Evolutionary conservation across 1,140 invertebrate species (phyloP), one percentile per base, ranked within the genome.

Genomic region (Drosophila erecta): DNA sequence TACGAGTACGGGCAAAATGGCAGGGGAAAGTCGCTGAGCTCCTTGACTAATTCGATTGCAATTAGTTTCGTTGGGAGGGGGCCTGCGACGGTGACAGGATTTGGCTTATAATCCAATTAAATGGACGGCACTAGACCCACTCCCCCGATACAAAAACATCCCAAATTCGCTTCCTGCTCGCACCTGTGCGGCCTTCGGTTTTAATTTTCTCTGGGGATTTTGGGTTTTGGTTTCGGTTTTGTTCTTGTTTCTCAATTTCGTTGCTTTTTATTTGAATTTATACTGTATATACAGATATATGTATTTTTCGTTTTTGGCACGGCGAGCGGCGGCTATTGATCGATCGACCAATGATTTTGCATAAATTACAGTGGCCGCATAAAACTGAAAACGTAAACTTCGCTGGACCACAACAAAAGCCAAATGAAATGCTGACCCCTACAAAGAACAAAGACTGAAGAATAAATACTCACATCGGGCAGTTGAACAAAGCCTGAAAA

Each of bases 21-120:
- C 38, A 38, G 37, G 40, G 51, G 51, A 55, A 72, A 79, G 67
- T 83, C 74, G 70, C 61, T 89, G 76, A 89, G 84, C 84, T 90
- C 85, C 84, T 89, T 89, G 84, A 89, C 84, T 89, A 89, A 89
- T 89, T 89, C 84, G 84, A 80, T 83, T 80, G 84, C 84, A 84
- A 87, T 89, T 87, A 87, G 76, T 76, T 80, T 73, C 77, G 69
- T 75, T 75, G 72, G 58, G 3, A 15, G 27, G 40, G 35, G 51
- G 57, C 14, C 20, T 43, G n/a, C 24, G 49, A 33, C 79, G 72
- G 85, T 89, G 84, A 89, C 84, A 89, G 84, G 84, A 89, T 89
- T 89, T 84, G 70, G 47, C 59, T 53, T 47, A 69, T 89, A 89
- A 89, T 89, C 85, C 84, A 89, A 89, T 89, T 89, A 89, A 89